Evolutionary conservation across 2,113 vertebrate genomes (phyloP), one percentile per base, ranked within the genome.

Genomic region (Otocyon megalotis): DNA sequence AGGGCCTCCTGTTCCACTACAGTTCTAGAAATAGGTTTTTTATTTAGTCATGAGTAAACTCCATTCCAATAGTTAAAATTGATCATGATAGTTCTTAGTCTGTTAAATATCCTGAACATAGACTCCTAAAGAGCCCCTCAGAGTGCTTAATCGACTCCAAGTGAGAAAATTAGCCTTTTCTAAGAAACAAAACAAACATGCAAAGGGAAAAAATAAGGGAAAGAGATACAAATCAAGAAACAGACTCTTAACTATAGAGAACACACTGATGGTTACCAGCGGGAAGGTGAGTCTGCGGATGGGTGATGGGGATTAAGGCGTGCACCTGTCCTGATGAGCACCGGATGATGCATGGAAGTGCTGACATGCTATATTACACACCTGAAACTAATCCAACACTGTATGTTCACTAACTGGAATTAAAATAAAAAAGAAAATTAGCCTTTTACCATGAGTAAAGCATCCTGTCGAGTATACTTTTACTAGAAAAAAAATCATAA

Each of bases 141-240:
- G 35, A 93, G 65, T 28, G 90, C 54, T 2, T 19, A 96, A 77
- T 60, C 50, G 85, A 82, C 14, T 28, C 20, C 7, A 8, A 97
- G 10, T 74, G 87, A 97, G 32, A 71, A 98, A 86, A 94, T 81
- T 90, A 82, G 19, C 71, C 63, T 82, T 90, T 95, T 90, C 79
- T 77, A 50, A 77, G 43, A 77, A 77, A 43, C 15, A 30, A 24
- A 48, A 28, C 13, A 77, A 77, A 15, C 24, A 76, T 50, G 72
- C 72, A 50, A 50, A 30, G 26, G 74, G 74, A 5, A 76, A 30
- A 37, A 50, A 28, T 28, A 16, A 48, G 43, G 32, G 16, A 76
- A 14, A 43, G 37, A 76, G 72, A 77, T 26, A 17, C 26, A 77
- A 76, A 30, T 50, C 43, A 50, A 30, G 43, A 28, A 77, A 30